These are phyloP conservation scores for Parazoanthus atlanticus DNA, from an alignment of 92 coral and sea anemone genomes.

Conservation along the genomic window DNA sequence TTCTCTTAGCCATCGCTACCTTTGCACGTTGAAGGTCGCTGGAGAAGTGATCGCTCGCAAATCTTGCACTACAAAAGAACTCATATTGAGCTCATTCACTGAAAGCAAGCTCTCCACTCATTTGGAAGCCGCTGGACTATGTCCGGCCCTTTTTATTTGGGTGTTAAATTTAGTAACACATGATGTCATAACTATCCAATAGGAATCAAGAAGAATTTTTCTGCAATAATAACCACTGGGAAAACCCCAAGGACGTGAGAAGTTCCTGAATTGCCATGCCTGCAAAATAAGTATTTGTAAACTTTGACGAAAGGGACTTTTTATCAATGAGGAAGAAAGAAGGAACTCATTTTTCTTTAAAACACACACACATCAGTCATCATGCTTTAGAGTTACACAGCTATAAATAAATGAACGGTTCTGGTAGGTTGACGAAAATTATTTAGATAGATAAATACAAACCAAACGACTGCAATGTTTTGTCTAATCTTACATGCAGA, in stretches of 20 bases:
- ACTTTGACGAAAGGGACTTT: neutral
- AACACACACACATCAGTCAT: neutral
- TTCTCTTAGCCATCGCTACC: constrained; percentile 80
- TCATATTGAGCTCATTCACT: neutral
- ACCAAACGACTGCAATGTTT: too few relatives aligned
- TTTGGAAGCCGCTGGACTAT: constrained; percentile 41
- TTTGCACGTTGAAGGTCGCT: constrained; percentile 3
- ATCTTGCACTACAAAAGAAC: constrained; percentile 3
- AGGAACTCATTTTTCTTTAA: too few relatives aligned
- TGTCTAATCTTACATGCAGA: too few relatives aligned
- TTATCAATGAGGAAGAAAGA: neutral
- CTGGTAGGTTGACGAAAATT: too few relatives aligned
- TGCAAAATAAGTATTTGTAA: too few relatives aligned
- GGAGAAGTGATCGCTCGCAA: neutral
- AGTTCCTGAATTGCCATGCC: neutral
- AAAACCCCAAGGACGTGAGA: constrained; percentile 27
- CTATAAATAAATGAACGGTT: too few relatives aligned
- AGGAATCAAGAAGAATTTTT: neutral
- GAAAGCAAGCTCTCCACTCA: neutral
- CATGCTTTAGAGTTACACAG: too few relatives aligned
- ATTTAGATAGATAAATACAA: too few relatives aligned
- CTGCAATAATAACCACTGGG: constrained; percentile 16
- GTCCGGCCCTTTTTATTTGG: constrained; percentile 10
- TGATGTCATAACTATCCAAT: constrained; percentile 73
- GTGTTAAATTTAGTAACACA: constrained; percentile 81